Percentiles rank a stretch among this genome's conserved stretches.
These are phyloP conservation scores for Palaemon carinicauda DNA, from an alignment of 1,140 invertebrate genomes.

Conservation along the genomic window DNA sequence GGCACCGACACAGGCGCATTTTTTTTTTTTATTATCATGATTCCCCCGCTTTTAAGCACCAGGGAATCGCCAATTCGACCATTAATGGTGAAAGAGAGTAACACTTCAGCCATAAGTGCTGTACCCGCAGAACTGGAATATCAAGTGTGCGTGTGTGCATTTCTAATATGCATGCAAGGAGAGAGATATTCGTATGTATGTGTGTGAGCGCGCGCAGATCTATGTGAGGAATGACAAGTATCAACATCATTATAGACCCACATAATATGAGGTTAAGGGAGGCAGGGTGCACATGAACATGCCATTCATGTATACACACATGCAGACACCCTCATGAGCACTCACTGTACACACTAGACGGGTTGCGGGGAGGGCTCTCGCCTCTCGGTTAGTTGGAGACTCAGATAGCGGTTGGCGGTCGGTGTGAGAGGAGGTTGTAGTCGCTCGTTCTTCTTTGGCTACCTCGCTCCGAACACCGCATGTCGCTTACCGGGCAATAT, in stretches of 20 bases:
- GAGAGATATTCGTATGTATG: background rate
- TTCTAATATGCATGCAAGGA: too few species aligned
- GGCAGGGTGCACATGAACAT: background rate
- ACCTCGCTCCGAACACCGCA: slow-evolving; percentile 31
- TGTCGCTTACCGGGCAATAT: background rate
- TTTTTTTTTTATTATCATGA: too few species aligned
- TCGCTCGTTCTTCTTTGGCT: slow-evolving; percentile 30
- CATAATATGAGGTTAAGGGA: background rate
- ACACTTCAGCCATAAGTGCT: too few species aligned
- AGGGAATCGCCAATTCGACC: too few species aligned
- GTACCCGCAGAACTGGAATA: too few species aligned
- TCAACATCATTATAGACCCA: background rate
- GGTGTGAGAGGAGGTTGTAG: slow-evolving; percentile 38
- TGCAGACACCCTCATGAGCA: slow-evolving; percentile 22
- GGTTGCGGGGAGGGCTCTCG: background rate
- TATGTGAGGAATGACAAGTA: background rate
- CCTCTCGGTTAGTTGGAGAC: background rate
- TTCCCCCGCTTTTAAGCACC: too few species aligned
- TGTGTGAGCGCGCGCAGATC: background rate
- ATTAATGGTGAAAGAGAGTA: too few species aligned
- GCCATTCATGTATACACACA: background rate
- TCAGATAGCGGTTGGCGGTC: slow-evolving; percentile 52
- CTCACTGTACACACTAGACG: background rate
- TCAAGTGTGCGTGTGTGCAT: too few species aligned
- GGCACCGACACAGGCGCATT: too few species aligned